A percentile compares a stretch with the other conserved stretches of the same genome.
phyloP scores from a whole-genome alignment of 2,113 vertebrate genomes.

The Pycnonotus jocosus region DNA sequence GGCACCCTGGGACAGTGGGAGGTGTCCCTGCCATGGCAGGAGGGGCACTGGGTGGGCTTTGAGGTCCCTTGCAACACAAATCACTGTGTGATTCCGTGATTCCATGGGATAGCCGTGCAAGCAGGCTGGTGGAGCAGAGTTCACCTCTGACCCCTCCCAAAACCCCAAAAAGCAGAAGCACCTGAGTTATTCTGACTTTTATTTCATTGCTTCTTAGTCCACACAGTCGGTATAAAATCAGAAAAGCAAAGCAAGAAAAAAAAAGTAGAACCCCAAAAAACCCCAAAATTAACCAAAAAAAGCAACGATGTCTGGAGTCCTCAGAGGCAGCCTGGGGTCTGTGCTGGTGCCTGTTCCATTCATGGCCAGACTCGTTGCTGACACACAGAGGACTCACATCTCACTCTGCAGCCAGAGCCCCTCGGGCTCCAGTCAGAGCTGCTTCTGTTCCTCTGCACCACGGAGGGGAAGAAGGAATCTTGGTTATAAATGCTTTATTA shows the following conservation, averaged over 20 bases:
- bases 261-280: not conserved
- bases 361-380: constrained; percentile 75
- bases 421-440: not conserved
- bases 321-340: constrained; percentile 70
- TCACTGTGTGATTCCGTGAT: not conserved
- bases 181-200: constrained; percentile 78
- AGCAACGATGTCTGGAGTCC: constrained; percentile 70
- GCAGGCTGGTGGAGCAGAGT: not conserved
- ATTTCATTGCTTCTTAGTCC: constrained; percentile 80
- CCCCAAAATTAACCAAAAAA: not conserved
- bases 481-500: constrained; percentile 65
- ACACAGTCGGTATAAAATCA: constrained; percentile 79
- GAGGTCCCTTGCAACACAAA: not conserved
- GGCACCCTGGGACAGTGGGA: not conserved
- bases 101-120: not conserved
- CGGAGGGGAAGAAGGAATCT: not conserved
- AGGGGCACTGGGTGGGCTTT: too few relatives aligned
- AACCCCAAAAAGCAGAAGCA: not conserved
- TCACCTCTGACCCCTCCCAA: not conserved
- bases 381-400: constrained; percentile 61
- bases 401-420: not conserved
- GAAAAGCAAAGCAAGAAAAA: constrained; percentile 62
- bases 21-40: not conserved
- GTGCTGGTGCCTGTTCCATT: constrained; percentile 66
- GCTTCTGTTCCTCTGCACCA: constrained; percentile 54